Percentiles rank a stretch among this genome's conserved stretches.
Evolutionary conservation across 1,140 invertebrate species (phyloP).

Genomic region (Calosoma granatense): DNA sequence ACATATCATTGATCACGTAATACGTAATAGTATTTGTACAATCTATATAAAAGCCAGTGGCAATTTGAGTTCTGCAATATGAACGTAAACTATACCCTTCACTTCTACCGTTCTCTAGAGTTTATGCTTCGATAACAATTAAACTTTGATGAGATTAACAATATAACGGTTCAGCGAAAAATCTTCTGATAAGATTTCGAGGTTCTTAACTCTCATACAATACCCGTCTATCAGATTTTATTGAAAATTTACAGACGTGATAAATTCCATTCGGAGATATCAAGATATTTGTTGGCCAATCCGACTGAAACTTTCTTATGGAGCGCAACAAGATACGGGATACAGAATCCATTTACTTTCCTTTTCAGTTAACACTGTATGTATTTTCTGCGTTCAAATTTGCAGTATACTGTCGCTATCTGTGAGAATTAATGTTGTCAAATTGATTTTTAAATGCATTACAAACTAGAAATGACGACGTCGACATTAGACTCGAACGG

Average conservation of each 20-base stretch:
- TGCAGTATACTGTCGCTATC: background rate
- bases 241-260: background rate
- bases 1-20: too few species aligned
- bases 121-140: constrained; percentile 6
- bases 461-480: constrained; percentile 8
- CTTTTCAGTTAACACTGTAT: too few species aligned
- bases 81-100: background rate
- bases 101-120: background rate
- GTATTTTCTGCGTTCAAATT: too few species aligned
- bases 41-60: too few species aligned
- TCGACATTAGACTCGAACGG: background rate
- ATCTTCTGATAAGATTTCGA: background rate
- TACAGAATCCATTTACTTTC: too few species aligned
- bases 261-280: too few species aligned
- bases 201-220: background rate
- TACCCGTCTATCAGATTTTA: background rate
- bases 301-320: too few species aligned
- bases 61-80: background rate
- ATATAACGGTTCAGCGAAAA: constrained; percentile 5
- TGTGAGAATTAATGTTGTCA: constrained; percentile 3
- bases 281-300: too few species aligned
- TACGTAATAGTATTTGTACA: too few species aligned
- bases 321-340: too few species aligned
- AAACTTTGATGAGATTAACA: constrained; percentile 6
- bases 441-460: constrained; percentile 7